phyloP scores from a whole-genome alignment of 2,888 invertebrate species.

The Limenitis camilla region DNA sequence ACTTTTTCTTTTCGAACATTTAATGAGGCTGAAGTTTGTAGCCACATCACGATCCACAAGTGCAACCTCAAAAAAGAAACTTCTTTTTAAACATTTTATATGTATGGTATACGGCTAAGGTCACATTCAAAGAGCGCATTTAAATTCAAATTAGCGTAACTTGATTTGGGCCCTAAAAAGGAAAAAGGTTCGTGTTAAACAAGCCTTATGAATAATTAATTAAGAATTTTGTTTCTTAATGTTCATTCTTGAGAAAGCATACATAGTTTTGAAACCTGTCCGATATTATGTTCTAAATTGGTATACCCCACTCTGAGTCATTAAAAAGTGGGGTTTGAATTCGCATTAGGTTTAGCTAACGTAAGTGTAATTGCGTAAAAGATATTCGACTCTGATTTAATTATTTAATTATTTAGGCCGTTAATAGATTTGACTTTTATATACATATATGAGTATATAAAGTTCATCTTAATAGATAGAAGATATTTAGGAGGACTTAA shows the following conservation, averaged over 20 bases:
- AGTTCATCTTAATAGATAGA: no score
- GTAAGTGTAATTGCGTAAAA: no score
- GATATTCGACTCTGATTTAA: slow-evolving; percentile 12
- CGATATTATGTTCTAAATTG: background rate
- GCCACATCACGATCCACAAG: slow-evolving; percentile 18
- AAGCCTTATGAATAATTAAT: slow-evolving; percentile 10
- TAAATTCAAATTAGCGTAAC: slow-evolving; percentile 21
- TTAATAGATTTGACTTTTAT: no score
- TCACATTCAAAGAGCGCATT: slow-evolving; percentile 19
- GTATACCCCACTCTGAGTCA: slow-evolving; percentile 1
- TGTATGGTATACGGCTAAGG: slow-evolving; percentile 4
- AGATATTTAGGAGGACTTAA: no score
- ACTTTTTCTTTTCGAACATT: slow-evolving; percentile 13
- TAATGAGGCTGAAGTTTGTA: slow-evolving; percentile 22
- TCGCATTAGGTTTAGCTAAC: background rate
- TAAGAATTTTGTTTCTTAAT: slow-evolving; percentile 5
- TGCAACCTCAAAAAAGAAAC: slow-evolving; percentile 20
- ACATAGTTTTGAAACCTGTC: background rate
- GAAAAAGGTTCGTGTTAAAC: slow-evolving; percentile 9
- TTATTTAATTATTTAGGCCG: background rate
- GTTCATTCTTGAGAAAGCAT: slow-evolving; percentile 3
- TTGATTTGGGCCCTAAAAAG: slow-evolving; percentile 10
- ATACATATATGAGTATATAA: no score
- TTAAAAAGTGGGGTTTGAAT: slow-evolving; percentile 1
- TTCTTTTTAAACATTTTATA: slow-evolving; percentile 11